phyloP scores from a whole-genome alignment of 2,113 vertebrate species.

The Pomatostomus ruficeps region DNA sequence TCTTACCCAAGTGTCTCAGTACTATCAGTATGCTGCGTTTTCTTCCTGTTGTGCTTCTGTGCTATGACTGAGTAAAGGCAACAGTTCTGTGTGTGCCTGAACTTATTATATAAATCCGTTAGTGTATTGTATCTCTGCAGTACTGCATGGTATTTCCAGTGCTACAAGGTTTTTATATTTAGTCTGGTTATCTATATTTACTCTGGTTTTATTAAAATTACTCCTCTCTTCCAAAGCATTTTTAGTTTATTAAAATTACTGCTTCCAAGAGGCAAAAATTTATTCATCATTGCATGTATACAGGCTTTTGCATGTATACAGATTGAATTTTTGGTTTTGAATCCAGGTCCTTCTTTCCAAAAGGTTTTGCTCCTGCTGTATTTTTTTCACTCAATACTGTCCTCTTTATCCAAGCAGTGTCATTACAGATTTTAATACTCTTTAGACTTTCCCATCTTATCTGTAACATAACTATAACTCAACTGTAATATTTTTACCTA shows the following conservation, averaged over 20 bases:
- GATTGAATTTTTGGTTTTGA: neutral
- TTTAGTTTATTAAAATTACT: neutral
- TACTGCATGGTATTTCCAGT: conserved; percentile 47
- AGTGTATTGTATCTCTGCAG: neutral
- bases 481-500: neutral
- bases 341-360: neutral
- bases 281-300: neutral
- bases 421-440: neutral
- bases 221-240: neutral
- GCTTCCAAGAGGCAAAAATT: neutral
- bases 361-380: neutral
- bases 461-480: neutral
- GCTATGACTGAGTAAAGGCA: conserved; percentile 12
- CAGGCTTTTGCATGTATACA: neutral
- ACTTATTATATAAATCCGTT: neutral
- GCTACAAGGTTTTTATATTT: neutral
- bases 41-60: conserved; percentile 15
- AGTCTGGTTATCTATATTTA: neutral
- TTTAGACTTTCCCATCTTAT: neutral
- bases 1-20: neutral
- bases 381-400: neutral
- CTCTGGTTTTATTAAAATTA: neutral
- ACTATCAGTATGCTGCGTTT: neutral
- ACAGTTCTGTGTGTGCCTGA: neutral
- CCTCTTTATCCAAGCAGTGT: neutral